These are phyloP conservation scores for Dermochelys coriacea DNA, from an alignment of 2,797 vertebrate species.

Conservation along the genomic window DNA sequence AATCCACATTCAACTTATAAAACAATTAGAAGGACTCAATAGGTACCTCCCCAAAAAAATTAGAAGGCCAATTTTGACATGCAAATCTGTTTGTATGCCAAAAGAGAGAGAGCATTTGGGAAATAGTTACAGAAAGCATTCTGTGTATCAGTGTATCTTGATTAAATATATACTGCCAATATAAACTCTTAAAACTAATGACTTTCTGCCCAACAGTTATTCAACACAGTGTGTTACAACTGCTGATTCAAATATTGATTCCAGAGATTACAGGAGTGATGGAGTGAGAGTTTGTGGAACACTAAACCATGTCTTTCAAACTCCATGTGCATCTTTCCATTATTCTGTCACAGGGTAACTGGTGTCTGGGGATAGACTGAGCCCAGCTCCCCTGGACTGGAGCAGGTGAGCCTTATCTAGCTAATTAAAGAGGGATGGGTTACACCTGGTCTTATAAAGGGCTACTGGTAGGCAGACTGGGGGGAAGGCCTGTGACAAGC, in stretches of 20 bases:
- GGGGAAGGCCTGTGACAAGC: neutral
- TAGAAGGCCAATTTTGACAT: conserved; percentile 32
- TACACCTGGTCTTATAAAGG: neutral
- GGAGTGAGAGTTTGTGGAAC: conserved; percentile 32
- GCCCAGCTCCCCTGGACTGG: neutral
- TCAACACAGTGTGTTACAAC: conserved; percentile 53
- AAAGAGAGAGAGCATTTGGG: conserved; percentile 34
- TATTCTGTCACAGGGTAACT: neutral
- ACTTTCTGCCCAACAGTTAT: conserved; percentile 37
- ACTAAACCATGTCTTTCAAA: conserved; percentile 28
- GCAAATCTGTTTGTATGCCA: conserved; percentile 11
- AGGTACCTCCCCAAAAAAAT: neutral
- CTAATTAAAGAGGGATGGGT: neutral
- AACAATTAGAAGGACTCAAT: accelerated
- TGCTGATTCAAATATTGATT: conserved; percentile 65
- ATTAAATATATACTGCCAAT: neutral
- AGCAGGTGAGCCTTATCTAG: neutral
- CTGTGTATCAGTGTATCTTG: conserved; percentile 13
- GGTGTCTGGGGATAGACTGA: neutral
- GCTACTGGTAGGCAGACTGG: neutral
- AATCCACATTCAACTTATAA: neutral
- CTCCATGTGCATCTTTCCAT: conserved; percentile 26
- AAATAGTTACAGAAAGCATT: conserved; percentile 20
- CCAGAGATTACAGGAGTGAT: conserved; percentile 20
- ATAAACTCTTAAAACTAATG: conserved; percentile 50